Conservation (phyloP, 2,113 vertebrate genomes). For the Melanostigma gelatinosum region DNA sequence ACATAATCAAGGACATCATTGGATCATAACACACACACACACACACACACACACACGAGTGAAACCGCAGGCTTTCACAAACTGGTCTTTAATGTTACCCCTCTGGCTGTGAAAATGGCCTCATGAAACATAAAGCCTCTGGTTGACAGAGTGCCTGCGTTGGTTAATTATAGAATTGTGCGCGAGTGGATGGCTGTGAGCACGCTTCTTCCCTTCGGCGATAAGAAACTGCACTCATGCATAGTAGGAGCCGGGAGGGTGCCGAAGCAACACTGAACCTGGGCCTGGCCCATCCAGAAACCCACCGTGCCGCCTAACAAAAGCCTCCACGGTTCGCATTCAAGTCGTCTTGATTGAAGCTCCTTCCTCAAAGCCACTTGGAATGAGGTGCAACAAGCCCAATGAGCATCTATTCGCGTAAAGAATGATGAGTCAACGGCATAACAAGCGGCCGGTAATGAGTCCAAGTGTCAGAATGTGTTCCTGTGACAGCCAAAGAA, state of each 20-base stretch:
- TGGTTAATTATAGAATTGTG: constrained; percentile 60
- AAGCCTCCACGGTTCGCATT: constrained; percentile 27
- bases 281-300: constrained; percentile 18
- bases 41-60: not conserved
- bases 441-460: constrained; percentile 27
- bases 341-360: constrained; percentile 15
- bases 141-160: constrained; percentile 42
- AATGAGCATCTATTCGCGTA: constrained; percentile 38
- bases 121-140: constrained; percentile 70
- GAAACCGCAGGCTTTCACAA: constrained; percentile 37
- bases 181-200: constrained; percentile 35
- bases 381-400: constrained; percentile 23
- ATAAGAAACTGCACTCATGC: constrained; percentile 49
- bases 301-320: not conserved
- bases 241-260: constrained; percentile 25
- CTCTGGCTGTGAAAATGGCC: constrained; percentile 55
- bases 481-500: not conserved
- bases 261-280: constrained; percentile 35
- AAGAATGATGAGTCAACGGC: constrained; percentile 30
- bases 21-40: constrained; percentile 33
- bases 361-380: constrained; percentile 21
- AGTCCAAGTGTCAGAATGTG: constrained; percentile 34
- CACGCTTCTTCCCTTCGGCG: constrained; percentile 16
- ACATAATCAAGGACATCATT: constrained; percentile 51
- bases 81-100: constrained; percentile 32